Conservation (phyloP, 2,113 vertebrate species). For the Emydura subglobosa region DNA sequence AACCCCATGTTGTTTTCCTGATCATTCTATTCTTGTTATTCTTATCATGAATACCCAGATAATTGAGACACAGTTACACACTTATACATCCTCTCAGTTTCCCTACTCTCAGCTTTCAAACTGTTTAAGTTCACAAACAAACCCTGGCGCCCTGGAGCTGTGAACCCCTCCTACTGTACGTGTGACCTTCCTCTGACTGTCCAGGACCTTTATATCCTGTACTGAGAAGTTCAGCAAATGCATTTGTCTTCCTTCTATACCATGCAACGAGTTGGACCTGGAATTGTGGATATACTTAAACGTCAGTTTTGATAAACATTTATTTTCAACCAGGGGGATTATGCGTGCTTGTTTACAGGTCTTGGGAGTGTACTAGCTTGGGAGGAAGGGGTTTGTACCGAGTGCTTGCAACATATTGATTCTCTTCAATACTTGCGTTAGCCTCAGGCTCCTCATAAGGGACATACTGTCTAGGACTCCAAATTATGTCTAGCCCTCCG, state of each 20-base stretch:
- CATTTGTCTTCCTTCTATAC: conserved; percentile 28
- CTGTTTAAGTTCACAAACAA: neutral
- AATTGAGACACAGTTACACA: neutral
- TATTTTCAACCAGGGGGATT: conserved; percentile 46
- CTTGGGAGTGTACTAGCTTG: neutral
- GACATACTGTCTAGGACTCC: neutral
- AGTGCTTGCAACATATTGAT: conserved; percentile 38
- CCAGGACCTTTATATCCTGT: neutral
- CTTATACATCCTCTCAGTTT: neutral
- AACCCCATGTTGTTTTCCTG: conserved; percentile 30
- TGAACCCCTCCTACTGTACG: neutral
- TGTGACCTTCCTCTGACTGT: neutral
- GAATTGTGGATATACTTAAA: conserved; percentile 15
- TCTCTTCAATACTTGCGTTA: conserved; percentile 28
- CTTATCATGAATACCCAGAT: conserved; percentile 6
- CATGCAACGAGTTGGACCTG: conserved; percentile 3
- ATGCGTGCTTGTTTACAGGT: conserved; percentile 28
- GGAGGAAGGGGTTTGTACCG: neutral
- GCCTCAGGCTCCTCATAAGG: neutral
- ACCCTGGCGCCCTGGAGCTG: neutral
- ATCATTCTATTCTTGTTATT: neutral
- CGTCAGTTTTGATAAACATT: conserved; percentile 65
- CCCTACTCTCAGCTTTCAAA: neutral
- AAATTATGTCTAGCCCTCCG: neutral
- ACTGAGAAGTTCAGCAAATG: conserved; percentile 23